Base-by-base conservation (phyloP, 2,888 invertebrate genomes). In the Galerucella nymphaeae region DNA sequence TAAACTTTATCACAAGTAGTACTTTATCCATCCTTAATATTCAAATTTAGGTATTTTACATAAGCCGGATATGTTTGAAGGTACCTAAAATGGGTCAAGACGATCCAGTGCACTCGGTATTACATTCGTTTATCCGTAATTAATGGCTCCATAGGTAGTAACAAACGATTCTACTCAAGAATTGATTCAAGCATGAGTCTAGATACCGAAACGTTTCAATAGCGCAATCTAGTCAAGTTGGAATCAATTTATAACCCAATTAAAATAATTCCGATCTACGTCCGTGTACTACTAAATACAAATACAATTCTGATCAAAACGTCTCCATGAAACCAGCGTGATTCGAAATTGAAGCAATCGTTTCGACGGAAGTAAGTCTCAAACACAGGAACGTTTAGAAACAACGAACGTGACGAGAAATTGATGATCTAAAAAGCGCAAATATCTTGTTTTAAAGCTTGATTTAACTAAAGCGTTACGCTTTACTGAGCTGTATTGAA, bases 391-490 rank as follows among this genome's bases (percentile, higher is more conserved):
- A 42, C 9, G 38, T 23, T 61, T 41, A 18, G 41, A 38, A 61
- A 61, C 61, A n/a, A 42, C 11, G 11, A 41, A 61, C 61, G 61
- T 61, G 61, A 38, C 41, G 41, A 38, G 61, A 41, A 41, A 16
- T 61, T 16, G 42, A 61, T 61, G 61, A 61, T 61, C 41, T 41
- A 13, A 41, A 30, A 13, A 58, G 42, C 18, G 61, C 61, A 61
- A 61, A 42, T 61, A 61, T 18, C 41, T 38, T 38, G 61, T 58
- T 41, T 41, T 61, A 42, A 38, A 42, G 42, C 18, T 42, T 42
- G 42, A 61, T 61, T 61, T 61, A 61, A 59, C 59, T n/a, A 38
- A 59, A 59, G n/a, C 30, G 59, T 30, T 38, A 38, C 59, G 59
- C 38, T n/a, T 59, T 30, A 59, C 30, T 30, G n/a, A 38, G 18